Percentiles rank a stretch among this genome's conserved stretches.
phyloP scores from a whole-genome alignment of 2,113 vertebrate genomes.

The Eurypyga helias region DNA sequence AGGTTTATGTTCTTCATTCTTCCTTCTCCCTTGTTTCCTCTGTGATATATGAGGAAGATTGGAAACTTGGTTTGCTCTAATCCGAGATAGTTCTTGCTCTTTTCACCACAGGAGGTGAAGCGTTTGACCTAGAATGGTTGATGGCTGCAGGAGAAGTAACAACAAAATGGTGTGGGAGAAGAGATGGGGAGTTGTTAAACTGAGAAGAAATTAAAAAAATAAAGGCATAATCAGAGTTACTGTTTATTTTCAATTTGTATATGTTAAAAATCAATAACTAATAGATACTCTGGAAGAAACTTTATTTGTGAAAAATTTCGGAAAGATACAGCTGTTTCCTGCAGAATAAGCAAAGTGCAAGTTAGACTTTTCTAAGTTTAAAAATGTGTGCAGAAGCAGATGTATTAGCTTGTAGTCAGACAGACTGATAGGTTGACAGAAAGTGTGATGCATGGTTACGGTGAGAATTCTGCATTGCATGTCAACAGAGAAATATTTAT shows the following conservation, averaged over 20 bases:
- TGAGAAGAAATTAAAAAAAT: not conserved
- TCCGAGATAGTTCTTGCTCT: not conserved
- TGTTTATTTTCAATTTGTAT: not conserved
- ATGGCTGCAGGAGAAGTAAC: not conserved
- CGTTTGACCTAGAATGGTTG: not conserved
- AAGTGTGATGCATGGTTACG: not conserved
- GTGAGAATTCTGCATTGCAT: not conserved
- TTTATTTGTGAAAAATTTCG: not conserved
- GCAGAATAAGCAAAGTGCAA: not conserved
- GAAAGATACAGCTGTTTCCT: not conserved
- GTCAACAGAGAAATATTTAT: conserved; percentile 46
- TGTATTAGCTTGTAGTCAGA: not conserved
- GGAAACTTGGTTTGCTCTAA: not conserved
- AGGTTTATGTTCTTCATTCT: not conserved
- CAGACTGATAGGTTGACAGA: not conserved
- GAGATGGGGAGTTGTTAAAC: not conserved
- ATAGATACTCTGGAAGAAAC: not conserved
- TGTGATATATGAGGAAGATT: fast-evolving
- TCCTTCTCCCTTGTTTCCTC: not conserved
- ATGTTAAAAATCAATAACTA: not conserved
- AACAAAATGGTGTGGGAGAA: not conserved
- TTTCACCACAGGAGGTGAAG: not conserved
- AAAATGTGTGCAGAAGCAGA: not conserved
- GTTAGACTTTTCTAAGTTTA: not conserved
- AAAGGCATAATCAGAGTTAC: not conserved